phyloP scores from a whole-genome alignment of 2,797 vertebrate species.

The Falco rusticolus region DNA sequence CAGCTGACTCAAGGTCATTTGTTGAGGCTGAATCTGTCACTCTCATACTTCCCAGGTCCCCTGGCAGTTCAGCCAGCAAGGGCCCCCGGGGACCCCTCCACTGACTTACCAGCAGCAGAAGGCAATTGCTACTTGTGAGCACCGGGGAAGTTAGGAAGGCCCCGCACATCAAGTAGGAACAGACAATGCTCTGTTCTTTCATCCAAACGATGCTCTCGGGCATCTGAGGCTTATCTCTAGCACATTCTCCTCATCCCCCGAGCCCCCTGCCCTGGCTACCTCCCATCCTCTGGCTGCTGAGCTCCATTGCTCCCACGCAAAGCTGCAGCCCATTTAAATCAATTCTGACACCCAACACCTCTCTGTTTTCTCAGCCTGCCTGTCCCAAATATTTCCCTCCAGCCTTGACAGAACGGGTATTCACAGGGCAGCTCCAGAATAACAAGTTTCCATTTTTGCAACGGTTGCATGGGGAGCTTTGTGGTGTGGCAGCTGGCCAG shows the following conservation, averaged over 20 bases:
- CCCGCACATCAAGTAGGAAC: neutral
- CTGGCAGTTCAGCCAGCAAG: neutral
- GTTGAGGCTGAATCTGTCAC: neutral
- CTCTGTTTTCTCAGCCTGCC: conserved; percentile 73
- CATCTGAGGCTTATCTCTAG: neutral
- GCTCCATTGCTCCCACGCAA: neutral
- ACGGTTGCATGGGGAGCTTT: conserved; percentile 58
- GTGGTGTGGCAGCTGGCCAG: conserved; percentile 79
- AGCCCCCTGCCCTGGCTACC: neutral
- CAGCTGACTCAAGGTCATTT: neutral
- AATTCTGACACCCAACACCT: conserved; percentile 75
- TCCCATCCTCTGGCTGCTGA: neutral
- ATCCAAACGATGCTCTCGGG: neutral
- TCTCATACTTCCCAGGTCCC: neutral
- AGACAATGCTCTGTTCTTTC: neutral
- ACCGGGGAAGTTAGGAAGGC: neutral
- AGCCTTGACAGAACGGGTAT: conserved; percentile 72
- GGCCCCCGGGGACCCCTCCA: neutral
- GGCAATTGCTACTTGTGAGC: neutral
- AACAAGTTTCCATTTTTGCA: conserved; percentile 77
- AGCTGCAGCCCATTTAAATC: conserved; percentile 73
- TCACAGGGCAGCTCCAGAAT: conserved; percentile 68
- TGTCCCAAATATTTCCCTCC: conserved; percentile 72
- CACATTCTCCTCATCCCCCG: neutral
- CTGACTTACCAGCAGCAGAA: neutral